Percentiles rank a stretch among this genome's conserved stretches.
Conservation (phyloP, 2,113 vertebrate species). For the Cairina moschata region DNA sequence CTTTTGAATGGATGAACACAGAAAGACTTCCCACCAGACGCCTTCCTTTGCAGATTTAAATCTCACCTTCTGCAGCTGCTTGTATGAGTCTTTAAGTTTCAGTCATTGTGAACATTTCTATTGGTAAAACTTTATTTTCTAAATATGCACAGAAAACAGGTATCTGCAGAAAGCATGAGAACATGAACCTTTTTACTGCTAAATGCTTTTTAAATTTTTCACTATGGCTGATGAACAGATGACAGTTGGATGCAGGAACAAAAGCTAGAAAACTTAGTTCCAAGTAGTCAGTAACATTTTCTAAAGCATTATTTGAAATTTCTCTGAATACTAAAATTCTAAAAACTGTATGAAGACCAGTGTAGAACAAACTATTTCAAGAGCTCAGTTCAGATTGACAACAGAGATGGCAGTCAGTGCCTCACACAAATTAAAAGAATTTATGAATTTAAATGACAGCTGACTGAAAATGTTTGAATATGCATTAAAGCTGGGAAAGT, state of each 20-base stretch:
- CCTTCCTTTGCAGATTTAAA: constrained; percentile 13
- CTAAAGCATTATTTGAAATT: background rate
- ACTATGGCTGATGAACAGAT: background rate
- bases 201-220: background rate
- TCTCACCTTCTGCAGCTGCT: constrained; percentile 29
- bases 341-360: background rate
- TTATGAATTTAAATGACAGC: background rate
- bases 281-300: background rate
- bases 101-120: background rate
- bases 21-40: constrained; percentile 2
- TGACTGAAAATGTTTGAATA: constrained; percentile 32
- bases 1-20: background rate
- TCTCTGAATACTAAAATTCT: background rate
- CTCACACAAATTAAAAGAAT: background rate
- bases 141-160: background rate
- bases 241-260: background rate
- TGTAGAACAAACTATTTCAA: background rate
- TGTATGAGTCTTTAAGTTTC: background rate
- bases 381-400: background rate
- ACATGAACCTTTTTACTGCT: background rate
- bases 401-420: background rate
- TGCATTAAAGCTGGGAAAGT: background rate
- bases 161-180: background rate
- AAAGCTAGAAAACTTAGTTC: background rate
- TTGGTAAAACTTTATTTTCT: constrained; percentile 3